Evolutionary conservation across 2,113 vertebrate species (phyloP).

Genomic region (Poecile atricapillus): DNA sequence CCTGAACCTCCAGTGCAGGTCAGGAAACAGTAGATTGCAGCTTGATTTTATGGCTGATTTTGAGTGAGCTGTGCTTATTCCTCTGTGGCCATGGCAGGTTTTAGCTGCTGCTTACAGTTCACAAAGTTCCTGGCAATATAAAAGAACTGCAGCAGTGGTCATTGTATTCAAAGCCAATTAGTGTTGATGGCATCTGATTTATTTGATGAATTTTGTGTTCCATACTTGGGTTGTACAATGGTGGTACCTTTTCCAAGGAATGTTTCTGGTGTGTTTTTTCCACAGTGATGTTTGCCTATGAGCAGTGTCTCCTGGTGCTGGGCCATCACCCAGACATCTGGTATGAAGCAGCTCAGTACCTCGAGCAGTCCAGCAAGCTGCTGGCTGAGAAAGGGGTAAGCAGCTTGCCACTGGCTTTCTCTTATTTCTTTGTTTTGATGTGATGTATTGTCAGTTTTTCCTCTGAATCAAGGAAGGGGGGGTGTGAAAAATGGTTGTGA

Average conservation of each 20-base stretch:
- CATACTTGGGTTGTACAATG: not conserved
- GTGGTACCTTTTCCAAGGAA: not conserved
- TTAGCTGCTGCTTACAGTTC: not conserved
- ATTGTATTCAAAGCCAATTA: not conserved
- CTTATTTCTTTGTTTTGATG: not conserved
- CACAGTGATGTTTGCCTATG: slow-evolving; percentile 98
- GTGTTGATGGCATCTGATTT: not conserved
- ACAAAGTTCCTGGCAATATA: not conserved
- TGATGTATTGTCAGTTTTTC: not conserved
- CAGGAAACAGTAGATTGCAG: not conserved
- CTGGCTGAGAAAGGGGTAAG: slow-evolving; percentile 96
- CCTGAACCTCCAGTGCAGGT: not conserved
- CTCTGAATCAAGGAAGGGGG: not conserved
- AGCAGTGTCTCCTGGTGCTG: slow-evolving; percentile 96
- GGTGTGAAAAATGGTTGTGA: not conserved
- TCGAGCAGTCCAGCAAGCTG: slow-evolving; percentile 97
- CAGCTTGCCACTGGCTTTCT: not conserved
- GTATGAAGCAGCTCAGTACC: slow-evolving; percentile 98
- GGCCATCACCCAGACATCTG: slow-evolving; percentile 98
- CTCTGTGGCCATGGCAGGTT: not conserved
- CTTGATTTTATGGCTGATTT: not conserved
- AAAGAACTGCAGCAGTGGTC: not conserved
- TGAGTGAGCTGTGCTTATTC: not conserved
- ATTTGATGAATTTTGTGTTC: not conserved
- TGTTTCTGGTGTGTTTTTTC: not conserved